Base-by-base conservation (phyloP, 2,888 invertebrate genomes). In the Nomada hirtipes region DNA sequence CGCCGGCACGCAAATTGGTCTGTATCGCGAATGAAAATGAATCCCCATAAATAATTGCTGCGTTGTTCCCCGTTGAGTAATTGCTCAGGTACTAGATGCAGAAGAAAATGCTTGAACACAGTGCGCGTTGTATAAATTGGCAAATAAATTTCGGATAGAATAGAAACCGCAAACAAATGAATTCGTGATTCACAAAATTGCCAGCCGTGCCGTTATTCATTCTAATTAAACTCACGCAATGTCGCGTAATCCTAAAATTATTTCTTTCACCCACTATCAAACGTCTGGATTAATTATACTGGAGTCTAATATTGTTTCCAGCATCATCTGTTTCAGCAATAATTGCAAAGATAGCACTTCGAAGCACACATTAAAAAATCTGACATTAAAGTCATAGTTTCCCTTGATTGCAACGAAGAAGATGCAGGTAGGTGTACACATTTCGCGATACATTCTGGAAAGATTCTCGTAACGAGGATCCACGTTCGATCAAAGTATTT, bases 51-150 rank as follows among this genome's bases (percentile, higher is more conserved):
- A 76, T 20, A 67, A 60, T 71, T 23, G 76, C 47, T 36, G 44
- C 57, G 63, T 64, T 71, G 55, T 76, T 70, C 9, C 52, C 2
- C 53, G 75, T 47, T 63, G 75, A 76, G 63, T 69, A 70, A 76
- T 76, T 53, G 55, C 53, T 55, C 47, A 71, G 70, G 44, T 53
- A 36, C 53, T 53, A 15, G 70, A 71, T 61, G 23, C 60, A n/a
- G 20, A 13, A 29, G 60, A 15, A 42, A 52, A 71, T 29, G 29
- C 47, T 53, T 29, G 65, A 70, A 59, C n/a, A 23, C 50, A 36
- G 4, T 36, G n/a, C 36, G 4, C 36, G 70, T 60, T 52, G 36
- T 52, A 36, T 36, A 36, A 59, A 59, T n/a, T 20, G 18, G 15
- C 7, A 44, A 2, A 36, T 59, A 71, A 71, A 71, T 71, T 71